Conservation (phyloP, 2,113 vertebrate genomes). For the Bos taurus region ARS-UCD2.0 NC_037331.1:68243001-68243500, state of each 20-base stretch:
- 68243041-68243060: not conserved
- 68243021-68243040: not conserved
- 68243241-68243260: not conserved
- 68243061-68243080: no score
- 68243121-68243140: not conserved
- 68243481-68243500: not conserved
- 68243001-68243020: not conserved
- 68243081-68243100: not conserved
- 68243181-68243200: not conserved
- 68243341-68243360: not conserved
- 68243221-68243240: not conserved
- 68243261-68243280: not conserved
- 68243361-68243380: not conserved
- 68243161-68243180: fast-evolving
- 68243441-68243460: not conserved
- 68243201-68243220: not conserved
- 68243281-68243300: not conserved
- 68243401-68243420: not conserved
- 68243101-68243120: not conserved
- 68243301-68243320: not conserved
- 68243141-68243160: not conserved
- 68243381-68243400: not conserved
- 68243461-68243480: not conserved
- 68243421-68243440: not conserved
- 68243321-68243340: not conserved